These are phyloP conservation scores for Chrysogorgia sp. DNA, from an alignment of 92 coral and sea anemone genomes.

Conservation along the genomic window DNA sequence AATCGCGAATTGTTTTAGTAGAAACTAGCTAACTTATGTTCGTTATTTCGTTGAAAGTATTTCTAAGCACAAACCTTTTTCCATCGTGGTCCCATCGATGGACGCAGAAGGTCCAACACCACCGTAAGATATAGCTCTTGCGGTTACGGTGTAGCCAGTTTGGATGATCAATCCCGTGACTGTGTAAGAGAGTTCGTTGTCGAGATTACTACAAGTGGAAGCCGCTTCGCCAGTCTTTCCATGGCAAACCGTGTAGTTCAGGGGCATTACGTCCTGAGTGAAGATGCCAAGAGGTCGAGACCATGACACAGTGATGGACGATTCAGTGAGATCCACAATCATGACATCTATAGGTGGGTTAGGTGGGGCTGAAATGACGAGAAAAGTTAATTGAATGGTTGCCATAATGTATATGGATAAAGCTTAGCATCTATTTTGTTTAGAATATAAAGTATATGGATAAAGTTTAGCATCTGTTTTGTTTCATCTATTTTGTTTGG, in stretches of 20 bases:
- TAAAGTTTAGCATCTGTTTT: too few species aligned
- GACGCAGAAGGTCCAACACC: conserved; percentile 18
- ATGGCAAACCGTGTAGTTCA: conserved; percentile 22
- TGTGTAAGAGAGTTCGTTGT: neutral
- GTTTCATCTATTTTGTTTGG: too few species aligned
- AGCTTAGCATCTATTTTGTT: too few species aligned
- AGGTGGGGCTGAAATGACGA: neutral
- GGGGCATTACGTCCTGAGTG: neutral
- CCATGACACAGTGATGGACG: conserved; percentile 18
- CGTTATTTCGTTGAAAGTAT: too few species aligned
- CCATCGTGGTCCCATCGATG: neutral
- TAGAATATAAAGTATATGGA: too few species aligned
- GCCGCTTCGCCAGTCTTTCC: neutral
- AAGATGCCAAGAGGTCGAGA: neutral
- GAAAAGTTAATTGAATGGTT: neutral
- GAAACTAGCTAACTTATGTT: too few species aligned
- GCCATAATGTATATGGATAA: neutral
- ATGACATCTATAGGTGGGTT: neutral
- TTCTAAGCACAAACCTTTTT: conserved; percentile 1
- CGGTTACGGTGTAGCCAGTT: conserved; percentile 13
- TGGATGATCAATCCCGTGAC: neutral
- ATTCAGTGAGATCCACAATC: conserved; percentile 17
- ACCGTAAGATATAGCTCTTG: neutral
- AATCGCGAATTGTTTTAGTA: neutral
- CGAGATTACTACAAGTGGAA: neutral